phyloP scores from a whole-genome alignment of 23 tunicate species.

The Ciona savignyi region DNA sequence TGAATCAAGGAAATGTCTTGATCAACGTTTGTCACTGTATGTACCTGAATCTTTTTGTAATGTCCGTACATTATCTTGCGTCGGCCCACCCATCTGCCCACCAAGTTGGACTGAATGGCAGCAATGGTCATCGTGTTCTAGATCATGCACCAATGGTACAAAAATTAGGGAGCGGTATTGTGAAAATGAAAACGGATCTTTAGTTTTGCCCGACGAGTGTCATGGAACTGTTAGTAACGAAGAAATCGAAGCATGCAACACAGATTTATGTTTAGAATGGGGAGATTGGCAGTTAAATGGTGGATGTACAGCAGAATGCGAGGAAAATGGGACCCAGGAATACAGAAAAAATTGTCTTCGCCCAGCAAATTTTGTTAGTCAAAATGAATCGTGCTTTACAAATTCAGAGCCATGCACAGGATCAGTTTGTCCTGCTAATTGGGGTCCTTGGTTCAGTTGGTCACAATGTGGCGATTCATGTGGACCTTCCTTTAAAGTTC shows the following conservation, averaged over 20 bases:
- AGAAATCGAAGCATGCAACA: not conserved
- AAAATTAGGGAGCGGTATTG: constrained; percentile 3
- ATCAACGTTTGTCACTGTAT: not conserved
- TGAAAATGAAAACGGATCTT: constrained; percentile 13
- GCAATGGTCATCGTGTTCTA: constrained; percentile 10
- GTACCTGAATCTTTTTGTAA: not conserved
- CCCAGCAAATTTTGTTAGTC: not conserved
- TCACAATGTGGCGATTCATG: constrained; percentile 4
- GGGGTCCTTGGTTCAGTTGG: constrained; percentile 13
- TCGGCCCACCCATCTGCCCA: constrained; percentile 15
- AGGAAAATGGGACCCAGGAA: not conserved
- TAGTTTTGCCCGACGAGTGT: not conserved
- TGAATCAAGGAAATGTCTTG: not conserved
- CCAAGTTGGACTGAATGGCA: constrained; percentile 14
- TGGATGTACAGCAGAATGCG: constrained; percentile 2
- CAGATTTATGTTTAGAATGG: constrained; percentile 5
- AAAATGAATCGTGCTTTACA: not conserved
- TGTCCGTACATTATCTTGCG: not conserved
- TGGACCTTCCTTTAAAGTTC: constrained; percentile 2
- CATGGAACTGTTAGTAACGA: not conserved
- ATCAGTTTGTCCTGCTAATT: constrained; percentile 9
- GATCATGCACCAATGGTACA: constrained; percentile 4
- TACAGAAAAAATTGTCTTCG: not conserved
- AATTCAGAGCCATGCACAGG: not conserved
- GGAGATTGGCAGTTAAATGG: not conserved